Evolutionary conservation across 2,113 vertebrate species (phyloP).

Genomic region (Pionites leucogaster): DNA sequence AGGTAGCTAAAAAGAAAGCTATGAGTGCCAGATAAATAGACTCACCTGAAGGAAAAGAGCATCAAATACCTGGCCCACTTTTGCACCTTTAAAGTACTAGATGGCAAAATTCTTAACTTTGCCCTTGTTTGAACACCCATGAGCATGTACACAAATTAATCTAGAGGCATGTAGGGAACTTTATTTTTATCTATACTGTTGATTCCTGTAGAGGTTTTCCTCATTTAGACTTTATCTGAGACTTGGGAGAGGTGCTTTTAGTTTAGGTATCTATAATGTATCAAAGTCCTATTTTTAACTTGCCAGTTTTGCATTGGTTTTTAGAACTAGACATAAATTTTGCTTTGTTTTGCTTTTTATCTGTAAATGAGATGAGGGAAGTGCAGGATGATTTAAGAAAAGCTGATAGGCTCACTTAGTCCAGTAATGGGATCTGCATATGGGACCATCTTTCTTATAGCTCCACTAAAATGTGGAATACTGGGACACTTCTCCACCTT

Average conservation of each 20-base stretch:
- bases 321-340: not conserved
- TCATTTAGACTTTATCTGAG: not conserved
- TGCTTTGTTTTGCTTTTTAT: not conserved
- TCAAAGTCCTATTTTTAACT: not conserved
- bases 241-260: not conserved
- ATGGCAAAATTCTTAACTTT: not conserved
- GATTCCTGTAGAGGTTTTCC: not conserved
- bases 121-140: not conserved
- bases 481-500: not conserved
- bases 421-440: accelerated
- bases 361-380: not conserved
- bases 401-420: not conserved
- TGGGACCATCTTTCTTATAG: not conserved
- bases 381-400: not conserved
- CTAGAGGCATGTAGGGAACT: not conserved
- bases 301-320: not conserved
- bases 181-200: not conserved
- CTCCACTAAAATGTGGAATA: not conserved
- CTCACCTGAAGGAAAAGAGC: not conserved
- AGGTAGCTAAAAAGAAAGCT: not conserved
- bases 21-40: not conserved
- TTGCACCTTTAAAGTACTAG: not conserved
- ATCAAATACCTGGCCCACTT: not conserved
- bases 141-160: not conserved
- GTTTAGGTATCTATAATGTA: not conserved